Evolutionary conservation across 2,113 vertebrate species (phyloP), one percentile per base, ranked within the genome.

Genomic region (Aythya baeri): DNA sequence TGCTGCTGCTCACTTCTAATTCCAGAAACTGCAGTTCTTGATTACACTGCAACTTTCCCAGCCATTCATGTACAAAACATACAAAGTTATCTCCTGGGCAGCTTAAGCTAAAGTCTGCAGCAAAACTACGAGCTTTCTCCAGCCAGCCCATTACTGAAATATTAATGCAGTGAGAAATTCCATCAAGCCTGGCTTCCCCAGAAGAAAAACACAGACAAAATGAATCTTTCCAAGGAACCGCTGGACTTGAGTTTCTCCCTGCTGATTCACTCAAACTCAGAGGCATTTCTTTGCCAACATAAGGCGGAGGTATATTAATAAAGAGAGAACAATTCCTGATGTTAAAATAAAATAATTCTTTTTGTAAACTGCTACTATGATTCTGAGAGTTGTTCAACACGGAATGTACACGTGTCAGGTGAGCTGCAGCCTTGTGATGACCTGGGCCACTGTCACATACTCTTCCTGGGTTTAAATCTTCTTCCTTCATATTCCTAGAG

Each of bases 51-150:
- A 79, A 75, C 71, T 92, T 92, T 55, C 80, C 90, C 54, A 93
- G 75, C 91, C 96, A 97, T 58, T 88, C 89, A 21, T 91, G 88
- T 93, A 97, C 95, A 97, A 97, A 97, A 71, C 38, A 41, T 73
- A 86, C 34, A 50, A 58, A 63, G 38, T 66, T 88, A 55, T 96
- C 94, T 87, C 80, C 76, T 31, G 32, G 29, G 66, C 20, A 54
- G 89, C 52, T 44, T 44, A 13, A 91, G 27, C 67, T 77, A 43
- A 58, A 89, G 73, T 91, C 18, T 54, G n/a, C 71, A 23, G 88
- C 17, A 78, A 83, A 79, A 44, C 44, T 12, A 11, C 22, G 58
- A 66, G 46, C 91, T 79, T 81, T 91, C 79, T 71, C 65, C 61
- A 77, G 86, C 93, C 97, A 93, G 86, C 44, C 65, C 50, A 26